Evolutionary conservation across 1,140 invertebrate species (phyloP).

Genomic region (Ips typographus): DNA sequence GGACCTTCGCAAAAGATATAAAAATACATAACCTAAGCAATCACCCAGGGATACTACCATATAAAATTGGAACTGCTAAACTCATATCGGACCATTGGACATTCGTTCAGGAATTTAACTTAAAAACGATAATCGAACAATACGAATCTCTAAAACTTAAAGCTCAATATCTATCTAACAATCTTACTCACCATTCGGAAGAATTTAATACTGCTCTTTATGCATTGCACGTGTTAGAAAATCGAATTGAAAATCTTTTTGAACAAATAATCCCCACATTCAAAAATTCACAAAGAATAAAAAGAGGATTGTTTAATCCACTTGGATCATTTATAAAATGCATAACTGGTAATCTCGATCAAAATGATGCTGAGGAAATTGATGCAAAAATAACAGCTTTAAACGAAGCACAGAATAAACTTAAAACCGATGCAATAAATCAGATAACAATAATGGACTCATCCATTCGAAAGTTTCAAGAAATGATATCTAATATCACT

Average conservation of each 20-base stretch:
- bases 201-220: neutral
- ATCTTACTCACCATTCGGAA: slow-evolving; percentile 7
- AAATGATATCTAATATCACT: no score
- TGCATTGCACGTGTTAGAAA: slow-evolving; percentile 13
- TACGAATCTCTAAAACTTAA: slow-evolving; percentile 3
- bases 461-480: neutral
- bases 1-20: slow-evolving; percentile 13
- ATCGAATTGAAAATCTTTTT: slow-evolving; percentile 18
- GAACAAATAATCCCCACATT: slow-evolving; percentile 19
- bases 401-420: no score
- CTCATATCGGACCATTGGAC: no score
- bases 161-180: slow-evolving; percentile 9
- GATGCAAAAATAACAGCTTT: no score
- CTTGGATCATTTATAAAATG: slow-evolving; percentile 26
- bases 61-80: no score
- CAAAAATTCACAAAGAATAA: slow-evolving; percentile 6
- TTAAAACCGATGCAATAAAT: no score
- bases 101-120: neutral
- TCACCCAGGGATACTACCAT: neutral
- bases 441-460: neutral
- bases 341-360: slow-evolving; percentile 19
- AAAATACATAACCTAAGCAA: slow-evolving; percentile 12
- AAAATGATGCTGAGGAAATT: neutral
- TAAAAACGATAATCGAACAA: slow-evolving; percentile 10
- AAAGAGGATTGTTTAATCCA: slow-evolving; percentile 21